Evolutionary conservation across 2,888 invertebrate species (phyloP).

Genomic region (Hypercompe scribonia): DNA sequence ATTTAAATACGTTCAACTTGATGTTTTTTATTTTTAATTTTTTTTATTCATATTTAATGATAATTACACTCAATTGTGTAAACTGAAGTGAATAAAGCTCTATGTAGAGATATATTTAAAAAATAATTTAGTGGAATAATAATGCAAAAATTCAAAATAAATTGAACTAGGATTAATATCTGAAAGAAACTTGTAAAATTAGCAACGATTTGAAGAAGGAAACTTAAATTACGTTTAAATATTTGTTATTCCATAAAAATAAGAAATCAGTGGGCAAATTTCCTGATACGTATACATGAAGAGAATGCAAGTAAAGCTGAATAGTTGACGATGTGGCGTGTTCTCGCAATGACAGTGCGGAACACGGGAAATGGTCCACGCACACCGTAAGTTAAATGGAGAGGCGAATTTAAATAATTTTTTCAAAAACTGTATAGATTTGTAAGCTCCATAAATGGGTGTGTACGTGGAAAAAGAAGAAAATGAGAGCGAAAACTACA

Average conservation of each 20-base stretch:
- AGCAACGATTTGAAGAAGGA: neutral
- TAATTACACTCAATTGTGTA: neutral
- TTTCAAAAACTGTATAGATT: neutral
- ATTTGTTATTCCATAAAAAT: conserved; percentile 28
- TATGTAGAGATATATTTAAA: neutral
- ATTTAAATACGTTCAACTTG: neutral
- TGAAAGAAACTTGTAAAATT: neutral
- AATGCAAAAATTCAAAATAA: too few species aligned
- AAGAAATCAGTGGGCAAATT: conserved; percentile 41
- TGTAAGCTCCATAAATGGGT: neutral
- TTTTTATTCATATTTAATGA: neutral
- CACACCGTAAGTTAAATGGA: conserved; percentile 35
- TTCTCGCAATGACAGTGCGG: conserved; percentile 54
- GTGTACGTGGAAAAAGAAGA: neutral
- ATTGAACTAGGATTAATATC: neutral
- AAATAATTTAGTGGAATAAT: neutral
- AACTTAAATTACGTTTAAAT: neutral
- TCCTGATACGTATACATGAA: conserved; percentile 36
- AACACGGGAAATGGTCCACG: conserved; percentile 56
- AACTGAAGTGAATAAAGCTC: neutral
- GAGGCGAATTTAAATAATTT: conserved; percentile 15
- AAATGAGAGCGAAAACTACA: neutral
- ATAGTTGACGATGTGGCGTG: conserved; percentile 57
- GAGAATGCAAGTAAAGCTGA: conserved; percentile 44
- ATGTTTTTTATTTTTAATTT: neutral